Evolutionary conservation across 2,113 vertebrate species (phyloP), one percentile per base, ranked within the genome.

Genomic region (Brienomyrus longianalis): DNA sequence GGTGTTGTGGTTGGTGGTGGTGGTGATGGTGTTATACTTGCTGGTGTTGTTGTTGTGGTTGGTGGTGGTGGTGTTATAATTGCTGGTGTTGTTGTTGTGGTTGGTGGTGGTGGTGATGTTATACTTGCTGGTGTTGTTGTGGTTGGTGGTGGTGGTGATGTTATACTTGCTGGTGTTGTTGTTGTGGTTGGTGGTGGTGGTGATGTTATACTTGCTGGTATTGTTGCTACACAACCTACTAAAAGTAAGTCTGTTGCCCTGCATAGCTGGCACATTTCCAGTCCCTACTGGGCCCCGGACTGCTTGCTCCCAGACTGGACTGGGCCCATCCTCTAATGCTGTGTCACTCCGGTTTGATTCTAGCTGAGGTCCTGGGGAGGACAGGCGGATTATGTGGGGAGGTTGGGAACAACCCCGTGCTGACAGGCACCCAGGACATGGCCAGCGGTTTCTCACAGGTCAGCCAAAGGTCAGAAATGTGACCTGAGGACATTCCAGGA

Each of bases 401-500:
- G 15, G 31, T n/a, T 3, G 19, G 21, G 35, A 27, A 47, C 50
- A n/a, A 50, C 17, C 48, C 74, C 43, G 1, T 48, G 39, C 45
- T 50, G 45, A 84, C 15, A 48, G 83, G 83, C 8, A 48, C 21
- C 39, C 23, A n/a, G 83, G 83, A 21, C 7, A 9, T 51, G 77
- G 50, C 31, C 3, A 11, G 35, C 39, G 70, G 50, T 43, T 10
- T 51, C 27, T 9, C 6, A 15, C 31, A 54, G 88, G 88, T 84
- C 88, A 56, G 8, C n/a, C 17, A 17, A 48, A 52, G 77, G 77
- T 47, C 39, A 89, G 52, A 35, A 89, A 39, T 50, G 48, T 48
- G 80, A 89, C 89, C 80, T 62, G n/a, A 23, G 13, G 15, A 85
- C 77, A 89, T 85, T 89, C 77, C 80, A 50, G 45, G 45, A 31